Evolutionary conservation across 2,113 vertebrate species (phyloP), one percentile per base, ranked within the genome.

Genomic region (Ciconia stormi): DNA sequence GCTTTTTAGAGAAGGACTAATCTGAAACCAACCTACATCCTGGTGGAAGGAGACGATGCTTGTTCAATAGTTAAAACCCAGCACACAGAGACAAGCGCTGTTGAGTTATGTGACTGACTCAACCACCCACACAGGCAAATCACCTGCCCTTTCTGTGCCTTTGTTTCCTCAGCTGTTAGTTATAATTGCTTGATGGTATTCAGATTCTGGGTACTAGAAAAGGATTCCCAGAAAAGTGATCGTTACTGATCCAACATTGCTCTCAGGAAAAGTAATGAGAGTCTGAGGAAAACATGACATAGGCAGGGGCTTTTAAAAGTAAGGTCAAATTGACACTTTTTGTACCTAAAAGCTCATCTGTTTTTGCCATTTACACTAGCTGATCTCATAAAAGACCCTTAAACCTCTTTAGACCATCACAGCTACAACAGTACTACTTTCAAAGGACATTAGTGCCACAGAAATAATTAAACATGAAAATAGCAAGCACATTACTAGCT

Each of bases 391-490:
- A 87, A 94, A 93, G 12, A 47, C 23, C 32, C 26, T 89, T 82
- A 61, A 86, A 59, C 44, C 18, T 87, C 61, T 63, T 84, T 25
- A 78, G 72, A 71, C 59, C 22, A 25, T 70, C 63, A 63, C 7
- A 25, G 46, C 62, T 94, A 50, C 85, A 93, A 80, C 8, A 50
- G 23, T 50, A 14, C 40, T 73, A 44, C 63, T 71, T 94, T 81
- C 67, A 90, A 93, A 86, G 67, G 69, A 89, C n/a, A 50, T 7
- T 61, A 30, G 49, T 92, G 63, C 63, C 26, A 81, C 21, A 62
- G 72, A 95, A 94, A 90, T 86, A 91, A 93, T 61, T 77, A 92
- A 79, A 90, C 1, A 1, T n/a, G 16, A 91, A 82, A 93, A 89
- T 21, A 89, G 82, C 42, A 87, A 83, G 52, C 26, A 67, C 34